Evolutionary conservation across 1,140 invertebrate genomes (phyloP).

Genomic region (Drosophila baimaii): DNA sequence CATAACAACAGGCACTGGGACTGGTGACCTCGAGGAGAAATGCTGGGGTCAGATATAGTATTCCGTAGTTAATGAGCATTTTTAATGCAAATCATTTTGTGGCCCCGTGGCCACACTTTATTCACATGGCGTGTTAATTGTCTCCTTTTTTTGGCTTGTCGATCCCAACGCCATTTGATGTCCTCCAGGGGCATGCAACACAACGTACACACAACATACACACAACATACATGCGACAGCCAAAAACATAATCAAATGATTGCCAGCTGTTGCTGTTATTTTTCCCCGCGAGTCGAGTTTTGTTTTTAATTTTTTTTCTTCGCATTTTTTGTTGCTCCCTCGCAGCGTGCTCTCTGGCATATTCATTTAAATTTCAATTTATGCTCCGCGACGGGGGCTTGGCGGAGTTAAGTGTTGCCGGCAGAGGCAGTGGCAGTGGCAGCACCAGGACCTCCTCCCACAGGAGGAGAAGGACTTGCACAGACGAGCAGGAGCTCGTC

Average conservation of each 20-base stretch:
- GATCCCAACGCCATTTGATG: constrained; percentile 13
- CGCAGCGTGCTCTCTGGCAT: constrained; percentile 23
- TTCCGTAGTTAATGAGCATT: constrained; percentile 44
- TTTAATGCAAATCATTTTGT: constrained; percentile 52
- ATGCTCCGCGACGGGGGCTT: constrained; percentile 23
- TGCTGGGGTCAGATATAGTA: constrained; percentile 1
- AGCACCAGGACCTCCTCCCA: neutral
- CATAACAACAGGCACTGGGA: constrained; percentile 43
- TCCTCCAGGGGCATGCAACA: constrained; percentile 4
- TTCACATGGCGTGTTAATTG: constrained; percentile 44
- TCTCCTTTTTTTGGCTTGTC: constrained; percentile 14
- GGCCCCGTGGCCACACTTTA: constrained; percentile 30
- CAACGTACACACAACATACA: neutral
- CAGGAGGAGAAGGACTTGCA: neutral
- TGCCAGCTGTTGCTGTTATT: constrained; percentile 40
- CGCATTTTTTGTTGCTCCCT: neutral
- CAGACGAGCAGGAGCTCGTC: constrained; percentile 17
- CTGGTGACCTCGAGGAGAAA: constrained; percentile 16
- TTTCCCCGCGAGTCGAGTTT: neutral
- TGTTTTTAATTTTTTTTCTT: neutral
- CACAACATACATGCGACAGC: constrained; percentile 11
- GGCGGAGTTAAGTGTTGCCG: constrained; percentile 33
- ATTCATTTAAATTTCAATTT: constrained; percentile 75
- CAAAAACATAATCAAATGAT: constrained; percentile 48
- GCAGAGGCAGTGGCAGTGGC: constrained; percentile 13